phyloP scores from a whole-genome alignment of 2,797 vertebrate genomes.

The Pseudochirops corinnae region DNA sequence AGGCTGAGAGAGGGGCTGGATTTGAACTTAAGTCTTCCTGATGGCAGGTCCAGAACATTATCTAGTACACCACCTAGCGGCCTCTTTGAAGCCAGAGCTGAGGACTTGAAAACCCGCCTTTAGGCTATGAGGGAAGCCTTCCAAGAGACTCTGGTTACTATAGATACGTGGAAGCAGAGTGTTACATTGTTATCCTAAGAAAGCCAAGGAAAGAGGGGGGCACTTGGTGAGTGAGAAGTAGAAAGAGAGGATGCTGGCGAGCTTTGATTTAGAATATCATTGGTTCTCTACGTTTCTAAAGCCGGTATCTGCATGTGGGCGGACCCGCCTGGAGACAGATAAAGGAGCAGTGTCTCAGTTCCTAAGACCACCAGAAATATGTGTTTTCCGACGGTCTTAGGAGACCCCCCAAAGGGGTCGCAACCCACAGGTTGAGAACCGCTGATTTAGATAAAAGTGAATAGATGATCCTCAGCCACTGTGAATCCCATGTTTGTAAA shows the following conservation, averaged over 20 bases:
- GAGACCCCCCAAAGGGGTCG: too few relatives aligned
- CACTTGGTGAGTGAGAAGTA: neutral
- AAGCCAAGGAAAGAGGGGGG: neutral
- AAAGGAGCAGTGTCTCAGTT: too few relatives aligned
- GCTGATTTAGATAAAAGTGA: neutral
- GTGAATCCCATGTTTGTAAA: neutral
- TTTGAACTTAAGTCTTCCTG: neutral
- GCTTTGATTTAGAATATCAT: neutral
- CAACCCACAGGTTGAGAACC: too few relatives aligned
- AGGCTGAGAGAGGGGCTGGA: neutral
- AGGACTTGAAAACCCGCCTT: neutral
- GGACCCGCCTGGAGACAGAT: too few relatives aligned
- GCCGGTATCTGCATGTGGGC: too few relatives aligned
- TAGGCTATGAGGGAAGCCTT: neutral
- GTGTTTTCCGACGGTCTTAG: too few relatives aligned
- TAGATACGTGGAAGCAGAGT: neutral
- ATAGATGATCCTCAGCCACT: neutral
- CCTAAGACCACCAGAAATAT: too few relatives aligned
- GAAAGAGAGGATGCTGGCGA: neutral
- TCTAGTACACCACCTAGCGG: neutral
- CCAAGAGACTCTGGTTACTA: neutral
- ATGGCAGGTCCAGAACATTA: neutral
- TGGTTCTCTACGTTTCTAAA: too few relatives aligned
- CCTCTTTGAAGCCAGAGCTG: neutral
- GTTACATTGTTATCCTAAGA: neutral